A percentile compares a stretch with the other conserved stretches of the same genome.
phyloP scores from a whole-genome alignment of 2,888 invertebrate species.

The Phyllotreta striolata region DNA sequence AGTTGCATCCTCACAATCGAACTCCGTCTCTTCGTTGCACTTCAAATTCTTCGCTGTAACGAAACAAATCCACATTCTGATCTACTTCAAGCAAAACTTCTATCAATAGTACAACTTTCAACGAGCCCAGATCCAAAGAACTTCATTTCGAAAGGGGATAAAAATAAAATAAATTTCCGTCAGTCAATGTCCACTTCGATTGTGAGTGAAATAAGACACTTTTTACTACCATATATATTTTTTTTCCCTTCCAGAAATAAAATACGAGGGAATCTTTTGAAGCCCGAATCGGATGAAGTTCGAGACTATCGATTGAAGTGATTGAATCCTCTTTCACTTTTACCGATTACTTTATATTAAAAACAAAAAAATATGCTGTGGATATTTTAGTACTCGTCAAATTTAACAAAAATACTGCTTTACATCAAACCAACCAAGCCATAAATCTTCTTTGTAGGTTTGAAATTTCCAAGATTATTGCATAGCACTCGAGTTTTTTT shows the following conservation, averaged over 20 bases:
- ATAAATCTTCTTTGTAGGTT: constrained; percentile 6
- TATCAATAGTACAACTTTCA: neutral
- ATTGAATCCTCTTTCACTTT: too few relatives aligned
- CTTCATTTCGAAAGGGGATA: neutral
- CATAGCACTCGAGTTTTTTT: constrained; percentile 9
- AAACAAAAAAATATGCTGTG: too few relatives aligned
- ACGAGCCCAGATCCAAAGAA: neutral
- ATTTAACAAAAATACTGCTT: too few relatives aligned
- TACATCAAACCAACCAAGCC: too few relatives aligned
- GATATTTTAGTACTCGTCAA: too few relatives aligned
- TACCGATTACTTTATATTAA: too few relatives aligned
- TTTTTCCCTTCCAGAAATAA: too few relatives aligned
- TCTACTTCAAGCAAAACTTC: neutral
- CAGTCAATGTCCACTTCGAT: constrained; percentile 5
- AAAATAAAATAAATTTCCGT: neutral
- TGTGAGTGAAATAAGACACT: neutral
- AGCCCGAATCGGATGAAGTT: too few relatives aligned
- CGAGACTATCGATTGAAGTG: too few relatives aligned
- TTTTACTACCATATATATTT: too few relatives aligned
- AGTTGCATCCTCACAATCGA: constrained; percentile 86
- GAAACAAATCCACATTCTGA: constrained; percentile 2
- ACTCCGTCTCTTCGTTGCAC: constrained; percentile 65
- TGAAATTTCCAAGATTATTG: constrained; percentile 15
- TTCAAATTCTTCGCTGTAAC: constrained; percentile 34
- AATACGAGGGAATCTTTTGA: too few relatives aligned